phyloP scores from a whole-genome alignment of 35 echinoderm and acorn worm genomes.

The Anneissia japonica region DNA sequence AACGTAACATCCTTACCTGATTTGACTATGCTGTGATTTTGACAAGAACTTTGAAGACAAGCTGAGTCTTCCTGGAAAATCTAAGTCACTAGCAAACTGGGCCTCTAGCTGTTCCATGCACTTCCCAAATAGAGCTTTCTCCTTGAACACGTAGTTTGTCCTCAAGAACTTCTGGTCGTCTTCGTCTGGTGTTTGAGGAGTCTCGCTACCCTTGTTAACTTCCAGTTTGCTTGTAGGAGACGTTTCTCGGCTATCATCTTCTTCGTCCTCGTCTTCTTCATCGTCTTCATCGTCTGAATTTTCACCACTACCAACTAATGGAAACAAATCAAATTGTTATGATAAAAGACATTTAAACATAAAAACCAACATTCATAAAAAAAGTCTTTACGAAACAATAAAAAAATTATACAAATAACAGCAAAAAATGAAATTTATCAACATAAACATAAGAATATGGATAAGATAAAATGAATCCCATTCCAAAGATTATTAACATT shows the following conservation, averaged over 20 bases:
- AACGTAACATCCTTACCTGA: conserved; percentile 20
- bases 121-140: conserved; percentile 73
- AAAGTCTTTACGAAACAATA: too few species aligned
- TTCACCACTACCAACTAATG: conserved; percentile 13
- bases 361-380: too few species aligned
- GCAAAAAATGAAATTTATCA: not conserved
- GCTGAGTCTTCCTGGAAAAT: conserved; percentile 36
- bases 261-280: conserved; percentile 52
- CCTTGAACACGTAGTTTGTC: conserved; percentile 31
- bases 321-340: not conserved
- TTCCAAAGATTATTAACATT: too few species aligned
- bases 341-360: too few species aligned
- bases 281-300: conserved; percentile 53
- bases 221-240: not conserved
- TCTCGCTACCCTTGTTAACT: not conserved
- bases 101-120: conserved; percentile 70
- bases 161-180: not conserved
- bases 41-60: conserved; percentile 56
- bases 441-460: too few species aligned
- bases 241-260: conserved; percentile 32
- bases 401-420: too few species aligned
- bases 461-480: too few species aligned
- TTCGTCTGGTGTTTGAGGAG: not conserved
- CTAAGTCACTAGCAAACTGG: conserved; percentile 7
- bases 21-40: conserved; percentile 36